phyloP scores from a whole-genome alignment of 2,888 invertebrate genomes.

The Clitarchus hookeri region DNA sequence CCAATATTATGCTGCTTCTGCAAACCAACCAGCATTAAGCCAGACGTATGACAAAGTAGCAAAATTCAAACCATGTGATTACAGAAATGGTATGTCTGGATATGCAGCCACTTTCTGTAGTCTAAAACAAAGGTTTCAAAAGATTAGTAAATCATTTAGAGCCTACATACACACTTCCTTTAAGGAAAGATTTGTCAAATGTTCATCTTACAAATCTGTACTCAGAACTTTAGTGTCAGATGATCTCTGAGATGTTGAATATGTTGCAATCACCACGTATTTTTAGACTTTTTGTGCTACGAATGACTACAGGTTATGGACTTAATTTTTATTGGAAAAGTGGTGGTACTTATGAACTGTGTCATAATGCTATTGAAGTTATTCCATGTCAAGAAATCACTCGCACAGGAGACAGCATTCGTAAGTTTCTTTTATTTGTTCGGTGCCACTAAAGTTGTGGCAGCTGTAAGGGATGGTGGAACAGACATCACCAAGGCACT shows the following conservation, averaged over 20 bases:
- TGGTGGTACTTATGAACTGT: background rate
- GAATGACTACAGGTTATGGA: background rate
- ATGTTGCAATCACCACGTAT: background rate
- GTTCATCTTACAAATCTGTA: background rate
- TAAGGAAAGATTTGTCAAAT: background rate
- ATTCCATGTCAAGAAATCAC: background rate
- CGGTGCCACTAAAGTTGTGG: background rate
- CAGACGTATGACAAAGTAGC: background rate
- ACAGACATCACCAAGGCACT: background rate
- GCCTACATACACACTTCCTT: background rate
- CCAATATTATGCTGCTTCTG: background rate
- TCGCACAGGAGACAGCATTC: background rate
- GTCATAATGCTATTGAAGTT: background rate
- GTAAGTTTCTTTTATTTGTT: background rate
- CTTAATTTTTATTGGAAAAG: background rate
- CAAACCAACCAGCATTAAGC: background rate
- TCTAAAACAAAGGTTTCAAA: background rate
- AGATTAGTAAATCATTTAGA: background rate
- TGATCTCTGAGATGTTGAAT: background rate
- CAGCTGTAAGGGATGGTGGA: background rate
- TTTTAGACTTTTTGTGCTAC: conserved; percentile 4
- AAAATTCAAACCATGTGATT: background rate
- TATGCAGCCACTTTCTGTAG: background rate
- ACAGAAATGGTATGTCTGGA: background rate
- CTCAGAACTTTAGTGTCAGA: background rate